Evolutionary conservation across 2,888 invertebrate genomes (phyloP).

Genomic region (Caenorhabditis sp.): DNA sequence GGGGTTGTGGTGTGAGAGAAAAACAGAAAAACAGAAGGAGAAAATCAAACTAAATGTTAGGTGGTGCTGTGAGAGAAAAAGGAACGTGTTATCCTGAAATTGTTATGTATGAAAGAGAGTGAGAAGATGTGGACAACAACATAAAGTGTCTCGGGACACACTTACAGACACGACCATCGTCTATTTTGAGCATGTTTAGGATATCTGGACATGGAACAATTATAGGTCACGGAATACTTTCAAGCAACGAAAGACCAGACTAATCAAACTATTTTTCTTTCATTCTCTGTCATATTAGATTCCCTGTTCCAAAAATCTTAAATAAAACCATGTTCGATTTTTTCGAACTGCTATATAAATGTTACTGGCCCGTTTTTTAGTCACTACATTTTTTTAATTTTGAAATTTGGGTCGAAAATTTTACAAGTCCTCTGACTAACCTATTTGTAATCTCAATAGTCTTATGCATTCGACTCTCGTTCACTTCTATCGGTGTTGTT

Average conservation of each 20-base stretch:
- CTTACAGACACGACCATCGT: slow-evolving; percentile 44
- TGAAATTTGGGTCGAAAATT: no score
- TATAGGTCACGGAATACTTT: no score
- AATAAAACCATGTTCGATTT: no score
- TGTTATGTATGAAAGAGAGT: neutral
- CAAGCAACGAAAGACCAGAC: neutral
- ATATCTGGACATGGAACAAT: slow-evolving; percentile 7
- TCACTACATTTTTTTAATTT: no score
- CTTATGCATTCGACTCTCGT: slow-evolving; percentile 88
- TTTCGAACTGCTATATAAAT: no score
- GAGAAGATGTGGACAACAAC: neutral
- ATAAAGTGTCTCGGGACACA: slow-evolving; percentile 1
- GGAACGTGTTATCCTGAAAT: no score
- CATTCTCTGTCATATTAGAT: no score
- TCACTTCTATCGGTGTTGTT: slow-evolving; percentile 96
- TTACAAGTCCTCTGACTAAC: slow-evolving; percentile 74
- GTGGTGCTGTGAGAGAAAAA: neutral
- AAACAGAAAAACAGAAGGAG: neutral
- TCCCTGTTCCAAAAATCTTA: no score
- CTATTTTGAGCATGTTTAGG: slow-evolving; percentile 29
- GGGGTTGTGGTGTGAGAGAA: neutral
- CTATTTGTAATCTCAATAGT: slow-evolving; percentile 87
- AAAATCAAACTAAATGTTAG: neutral
- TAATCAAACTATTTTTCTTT: no score
- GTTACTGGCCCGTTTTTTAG: no score